A percentile compares a stretch with the other conserved stretches of the same genome.
These are phyloP conservation scores for Aplocera efformata DNA, from an alignment of 2,888 invertebrate genomes.

Conservation along the genomic window DNA sequence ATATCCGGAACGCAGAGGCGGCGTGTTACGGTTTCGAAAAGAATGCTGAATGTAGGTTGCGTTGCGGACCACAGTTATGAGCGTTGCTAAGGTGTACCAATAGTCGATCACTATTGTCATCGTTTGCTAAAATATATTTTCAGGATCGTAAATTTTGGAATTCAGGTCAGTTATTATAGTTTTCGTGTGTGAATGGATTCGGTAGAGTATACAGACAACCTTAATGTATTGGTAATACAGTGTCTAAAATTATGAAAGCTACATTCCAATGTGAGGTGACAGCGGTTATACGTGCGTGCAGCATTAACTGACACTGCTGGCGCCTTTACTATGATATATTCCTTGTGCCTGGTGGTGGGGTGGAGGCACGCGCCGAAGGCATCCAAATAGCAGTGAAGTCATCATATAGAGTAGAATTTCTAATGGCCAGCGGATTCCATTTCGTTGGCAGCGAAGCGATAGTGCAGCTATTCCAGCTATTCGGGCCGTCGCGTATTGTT, in stretches of 20 bases:
- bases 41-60: constrained; percentile 80
- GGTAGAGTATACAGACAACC: constrained; percentile 12
- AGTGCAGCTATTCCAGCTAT: constrained; percentile 65
- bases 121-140: constrained; percentile 45
- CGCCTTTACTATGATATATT: constrained; percentile 7
- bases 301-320: constrained; percentile 42
- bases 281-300: constrained; percentile 28
- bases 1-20: constrained; percentile 77
- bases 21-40: constrained; percentile 79
- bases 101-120: constrained; percentile 63
- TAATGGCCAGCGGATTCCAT: constrained; percentile 72
- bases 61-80: constrained; percentile 73
- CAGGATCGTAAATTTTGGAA: constrained; percentile 40
- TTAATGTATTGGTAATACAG: constrained; percentile 5
- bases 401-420: constrained; percentile 71
- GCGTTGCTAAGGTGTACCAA: constrained; percentile 61
- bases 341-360: constrained; percentile 23
- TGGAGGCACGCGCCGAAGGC: constrained; percentile 50
- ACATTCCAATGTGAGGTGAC: constrained; percentile 37
- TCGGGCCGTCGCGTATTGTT: constrained; percentile 60
- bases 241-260: constrained; percentile 37
- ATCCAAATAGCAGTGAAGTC: constrained; percentile 69
- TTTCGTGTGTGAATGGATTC: constrained; percentile 17
- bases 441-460: constrained; percentile 74
- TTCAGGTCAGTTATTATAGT: constrained; percentile 28